Evolutionary conservation across 2,113 vertebrate genomes (phyloP).

Genomic region (Brachirus orientalis): DNA sequence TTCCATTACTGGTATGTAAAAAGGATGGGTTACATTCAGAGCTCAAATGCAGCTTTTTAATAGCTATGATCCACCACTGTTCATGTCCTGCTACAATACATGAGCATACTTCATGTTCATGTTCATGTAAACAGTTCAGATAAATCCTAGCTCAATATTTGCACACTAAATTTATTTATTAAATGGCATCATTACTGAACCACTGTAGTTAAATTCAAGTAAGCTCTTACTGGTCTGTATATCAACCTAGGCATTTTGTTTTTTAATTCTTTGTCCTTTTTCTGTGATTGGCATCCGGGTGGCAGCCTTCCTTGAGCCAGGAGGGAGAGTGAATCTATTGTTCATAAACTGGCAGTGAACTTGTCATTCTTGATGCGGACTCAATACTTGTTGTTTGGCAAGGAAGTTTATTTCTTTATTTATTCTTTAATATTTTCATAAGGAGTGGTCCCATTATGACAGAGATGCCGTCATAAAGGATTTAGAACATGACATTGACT

Average conservation of each 20-base stretch:
- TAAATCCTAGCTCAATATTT: conserved; percentile 21
- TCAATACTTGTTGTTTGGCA: conserved; percentile 74
- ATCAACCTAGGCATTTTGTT: conserved; percentile 14
- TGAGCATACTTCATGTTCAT: conserved; percentile 38
- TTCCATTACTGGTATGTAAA: too few species aligned
- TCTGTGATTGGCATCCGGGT: conserved; percentile 48
- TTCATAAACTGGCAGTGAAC: conserved; percentile 65
- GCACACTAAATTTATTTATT: background rate
- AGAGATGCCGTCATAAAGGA: conserved; percentile 70
- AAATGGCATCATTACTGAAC: background rate
- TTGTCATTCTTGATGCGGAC: conserved; percentile 64
- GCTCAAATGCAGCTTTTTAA: too few species aligned
- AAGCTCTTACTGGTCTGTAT: background rate
- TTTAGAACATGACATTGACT: conserved; percentile 75
- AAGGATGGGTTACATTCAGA: too few species aligned
- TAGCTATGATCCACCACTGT: conserved; percentile 9
- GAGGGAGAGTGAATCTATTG: conserved; percentile 63
- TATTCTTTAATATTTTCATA: conserved; percentile 80
- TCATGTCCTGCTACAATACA: conserved; percentile 12
- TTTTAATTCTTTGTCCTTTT: conserved; percentile 25
- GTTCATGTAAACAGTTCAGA: conserved; percentile 35
- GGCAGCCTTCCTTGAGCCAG: conserved; percentile 38
- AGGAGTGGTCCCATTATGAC: conserved; percentile 76
- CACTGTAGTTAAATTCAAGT: background rate
- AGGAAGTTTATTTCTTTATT: conserved; percentile 83